Conservation (phyloP, 2,113 vertebrate genomes). For the Pelusios castaneus region DNA sequence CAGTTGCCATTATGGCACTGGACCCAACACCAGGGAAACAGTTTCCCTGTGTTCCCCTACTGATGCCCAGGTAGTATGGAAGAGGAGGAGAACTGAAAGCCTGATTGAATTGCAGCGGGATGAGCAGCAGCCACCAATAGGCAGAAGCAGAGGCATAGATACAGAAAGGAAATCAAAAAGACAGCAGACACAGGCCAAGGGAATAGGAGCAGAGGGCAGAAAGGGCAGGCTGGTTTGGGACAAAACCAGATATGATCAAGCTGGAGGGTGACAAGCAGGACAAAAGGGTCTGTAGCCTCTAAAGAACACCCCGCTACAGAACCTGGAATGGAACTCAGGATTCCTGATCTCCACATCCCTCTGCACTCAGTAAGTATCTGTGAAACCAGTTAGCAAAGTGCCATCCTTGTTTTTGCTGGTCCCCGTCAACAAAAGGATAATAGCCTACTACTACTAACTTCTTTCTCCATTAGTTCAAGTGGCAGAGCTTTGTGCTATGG, state of each 20-base stretch:
- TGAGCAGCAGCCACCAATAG: not conserved
- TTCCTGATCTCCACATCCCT: slow-evolving; percentile 27
- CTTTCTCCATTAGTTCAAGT: not conserved
- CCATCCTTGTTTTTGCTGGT: slow-evolving; percentile 12
- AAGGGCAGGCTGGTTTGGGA: not conserved
- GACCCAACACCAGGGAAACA: not conserved
- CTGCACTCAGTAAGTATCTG: slow-evolving; percentile 46
- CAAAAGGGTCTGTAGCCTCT: slow-evolving; percentile 4
- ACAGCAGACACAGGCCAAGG: slow-evolving; percentile 8
- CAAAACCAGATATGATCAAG: not conserved
- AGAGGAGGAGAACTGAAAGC: not conserved
- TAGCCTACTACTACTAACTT: not conserved
- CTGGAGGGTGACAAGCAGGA: slow-evolving; percentile 30
- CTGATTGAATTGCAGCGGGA: not conserved
- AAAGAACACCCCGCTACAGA: slow-evolving; percentile 47
- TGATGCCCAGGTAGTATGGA: rapidly evolving
- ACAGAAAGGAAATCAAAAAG: not conserved
- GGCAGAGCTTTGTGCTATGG: not conserved
- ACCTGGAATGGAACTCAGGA: slow-evolving; percentile 62
- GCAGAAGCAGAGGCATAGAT: not conserved
- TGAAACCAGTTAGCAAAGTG: slow-evolving; percentile 51
- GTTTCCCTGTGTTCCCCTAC: not conserved
- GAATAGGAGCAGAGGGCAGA: not conserved
- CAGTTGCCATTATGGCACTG: not conserved
- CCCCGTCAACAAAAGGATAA: not conserved